These are phyloP conservation scores for Acronicta aceris DNA, from an alignment of 2,888 invertebrate species.

Conservation along the genomic window DNA sequence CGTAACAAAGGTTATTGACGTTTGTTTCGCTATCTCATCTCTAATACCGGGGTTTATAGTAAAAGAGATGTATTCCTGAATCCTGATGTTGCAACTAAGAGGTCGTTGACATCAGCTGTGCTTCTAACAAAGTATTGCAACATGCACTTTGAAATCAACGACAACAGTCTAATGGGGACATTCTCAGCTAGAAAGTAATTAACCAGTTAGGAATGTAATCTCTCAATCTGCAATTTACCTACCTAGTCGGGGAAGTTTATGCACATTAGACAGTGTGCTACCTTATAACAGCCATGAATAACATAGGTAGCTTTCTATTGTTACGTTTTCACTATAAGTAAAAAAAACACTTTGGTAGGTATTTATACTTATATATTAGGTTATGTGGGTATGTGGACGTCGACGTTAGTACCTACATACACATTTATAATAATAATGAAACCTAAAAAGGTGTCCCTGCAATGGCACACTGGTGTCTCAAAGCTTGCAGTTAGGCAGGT, in stretches of 20 bases:
- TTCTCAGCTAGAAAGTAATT: constrained; percentile 4
- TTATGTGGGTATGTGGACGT: no score
- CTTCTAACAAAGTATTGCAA: constrained; percentile 23
- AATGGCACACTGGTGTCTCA: no score
- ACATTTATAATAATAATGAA: no score
- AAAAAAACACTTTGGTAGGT: no score
- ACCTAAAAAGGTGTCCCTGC: no score
- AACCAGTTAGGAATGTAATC: constrained; percentile 8
- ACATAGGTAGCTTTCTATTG: no score
- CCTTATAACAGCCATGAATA: no score
- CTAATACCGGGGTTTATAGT: constrained; percentile 7
- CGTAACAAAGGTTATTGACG: constrained; percentile 56
- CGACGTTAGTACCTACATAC: no score
- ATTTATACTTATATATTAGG: no score
- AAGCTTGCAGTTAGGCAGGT: no score
- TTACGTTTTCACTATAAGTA: no score
- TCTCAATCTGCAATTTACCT: constrained; percentile 2
- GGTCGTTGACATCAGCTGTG: constrained; percentile 51
- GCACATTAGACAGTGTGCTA: background rate
- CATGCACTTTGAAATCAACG: constrained; percentile 18
- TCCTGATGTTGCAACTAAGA: constrained; percentile 34
- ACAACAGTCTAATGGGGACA: background rate
- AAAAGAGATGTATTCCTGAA: constrained; percentile 22
- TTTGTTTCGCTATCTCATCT: constrained; percentile 39
- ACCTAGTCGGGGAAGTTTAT: background rate